Conservation (phyloP, 2,113 vertebrate genomes). For the Scopus umbretta region DNA sequence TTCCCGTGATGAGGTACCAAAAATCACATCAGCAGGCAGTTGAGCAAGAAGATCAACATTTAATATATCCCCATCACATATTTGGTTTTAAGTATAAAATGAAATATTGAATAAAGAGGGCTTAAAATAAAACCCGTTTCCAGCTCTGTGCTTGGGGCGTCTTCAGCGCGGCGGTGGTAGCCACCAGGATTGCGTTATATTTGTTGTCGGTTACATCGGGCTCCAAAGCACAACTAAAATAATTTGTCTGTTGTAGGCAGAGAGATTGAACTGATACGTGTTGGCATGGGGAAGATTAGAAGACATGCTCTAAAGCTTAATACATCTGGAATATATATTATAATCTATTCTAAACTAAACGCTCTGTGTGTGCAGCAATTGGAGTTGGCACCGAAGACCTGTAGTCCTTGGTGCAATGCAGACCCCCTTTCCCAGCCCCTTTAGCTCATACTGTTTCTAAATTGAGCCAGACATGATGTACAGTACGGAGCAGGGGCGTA, state of each 20-base stretch:
- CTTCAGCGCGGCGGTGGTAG: accelerated
- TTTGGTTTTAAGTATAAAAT: neutral
- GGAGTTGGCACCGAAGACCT: neutral
- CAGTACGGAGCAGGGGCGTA: neutral
- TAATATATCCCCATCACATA: neutral
- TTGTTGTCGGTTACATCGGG: neutral
- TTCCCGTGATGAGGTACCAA: neutral
- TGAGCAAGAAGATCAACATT: neutral
- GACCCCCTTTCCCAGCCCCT: neutral
- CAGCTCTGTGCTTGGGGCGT: neutral
- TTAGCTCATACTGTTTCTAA: accelerated
- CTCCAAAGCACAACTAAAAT: neutral
- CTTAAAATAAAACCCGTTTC: neutral
- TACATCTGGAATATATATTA: neutral
- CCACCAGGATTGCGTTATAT: accelerated
- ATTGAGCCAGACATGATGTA: neutral
- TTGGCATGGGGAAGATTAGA: neutral
- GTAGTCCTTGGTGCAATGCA: neutral
- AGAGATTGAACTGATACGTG: neutral
- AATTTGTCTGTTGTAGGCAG: neutral
- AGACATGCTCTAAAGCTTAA: neutral
- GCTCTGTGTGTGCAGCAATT: neutral
- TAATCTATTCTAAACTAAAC: neutral
- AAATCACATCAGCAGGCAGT: neutral
- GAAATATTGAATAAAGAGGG: neutral